Conservation (phyloP, 1,140 invertebrate species). For the Ephestia elutella region DNA sequence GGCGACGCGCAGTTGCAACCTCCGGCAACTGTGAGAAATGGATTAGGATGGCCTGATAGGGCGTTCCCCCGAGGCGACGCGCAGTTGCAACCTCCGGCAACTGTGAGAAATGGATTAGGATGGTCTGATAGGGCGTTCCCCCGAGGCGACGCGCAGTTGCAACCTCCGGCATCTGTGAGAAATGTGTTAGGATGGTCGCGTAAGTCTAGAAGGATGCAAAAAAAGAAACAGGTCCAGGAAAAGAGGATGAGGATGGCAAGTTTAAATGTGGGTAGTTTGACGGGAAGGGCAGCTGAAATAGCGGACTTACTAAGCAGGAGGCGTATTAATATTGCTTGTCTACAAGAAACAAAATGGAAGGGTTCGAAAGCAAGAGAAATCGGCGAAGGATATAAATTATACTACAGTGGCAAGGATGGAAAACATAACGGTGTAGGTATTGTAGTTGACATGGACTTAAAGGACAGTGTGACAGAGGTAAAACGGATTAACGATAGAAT, state of each 20-base stretch:
- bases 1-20: too few species aligned
- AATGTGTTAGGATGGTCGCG: neutral
- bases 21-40: too few species aligned
- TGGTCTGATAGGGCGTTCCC: too few species aligned
- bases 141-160: too few species aligned
- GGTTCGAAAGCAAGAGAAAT: conserved; percentile 23
- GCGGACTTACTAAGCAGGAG: conserved; percentile 15
- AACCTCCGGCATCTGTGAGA: neutral
- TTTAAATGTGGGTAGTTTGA: conserved; percentile 21
- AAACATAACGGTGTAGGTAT: neutral
- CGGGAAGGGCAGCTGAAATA: conserved; percentile 15
- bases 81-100: too few species aligned
- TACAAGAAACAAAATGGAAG: conserved; percentile 28
- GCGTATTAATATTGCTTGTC: conserved; percentile 21
- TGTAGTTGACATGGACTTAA: neutral
- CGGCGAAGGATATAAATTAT: conserved; percentile 21
- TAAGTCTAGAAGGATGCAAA: neutral
- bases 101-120: too few species aligned
- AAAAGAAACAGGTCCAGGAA: conserved; percentile 13
- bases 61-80: too few species aligned
- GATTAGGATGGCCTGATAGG: too few species aligned
- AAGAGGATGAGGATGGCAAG: conserved; percentile 14
- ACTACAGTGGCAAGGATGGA: conserved; percentile 2
- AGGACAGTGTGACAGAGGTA: conserved; percentile 11
- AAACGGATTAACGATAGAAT: conserved; percentile 22